Evolutionary conservation across 2,888 invertebrate species (phyloP).

Genomic region (Sphaeridia pumilis): DNA sequence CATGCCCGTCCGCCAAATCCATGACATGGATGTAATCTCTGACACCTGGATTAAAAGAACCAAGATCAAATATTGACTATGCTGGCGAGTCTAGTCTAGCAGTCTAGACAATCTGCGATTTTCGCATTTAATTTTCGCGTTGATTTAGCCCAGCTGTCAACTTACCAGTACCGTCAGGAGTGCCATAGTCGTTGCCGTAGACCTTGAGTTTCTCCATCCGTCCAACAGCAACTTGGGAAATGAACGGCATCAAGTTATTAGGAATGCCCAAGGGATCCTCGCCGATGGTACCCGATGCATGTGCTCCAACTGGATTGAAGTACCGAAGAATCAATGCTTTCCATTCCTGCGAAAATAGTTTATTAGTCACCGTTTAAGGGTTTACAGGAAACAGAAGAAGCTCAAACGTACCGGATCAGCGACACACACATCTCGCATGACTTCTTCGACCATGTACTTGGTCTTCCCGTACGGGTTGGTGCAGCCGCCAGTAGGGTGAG

Average conservation of each 20-base stretch:
- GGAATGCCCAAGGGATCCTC: constrained; percentile 85
- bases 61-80: no score
- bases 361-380: no score
- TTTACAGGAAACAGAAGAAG: not conserved
- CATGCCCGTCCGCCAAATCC: constrained; percentile 80
- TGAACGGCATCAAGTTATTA: constrained; percentile 89
- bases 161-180: constrained; percentile 71
- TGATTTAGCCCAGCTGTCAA: no score
- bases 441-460: constrained; percentile 88
- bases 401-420: constrained; percentile 55
- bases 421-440: constrained; percentile 68
- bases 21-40: constrained; percentile 81
- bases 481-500: constrained; percentile 67
- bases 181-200: constrained; percentile 77
- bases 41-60: no score
- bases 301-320: constrained; percentile 93
- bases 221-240: constrained; percentile 84
- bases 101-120: no score
- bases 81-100: no score
- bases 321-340: constrained; percentile 72
- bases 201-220: constrained; percentile 59
- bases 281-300: constrained; percentile 75
- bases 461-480: constrained; percentile 89
- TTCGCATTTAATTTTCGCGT: no score
- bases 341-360: no score